Percentiles rank a stretch among this genome's conserved stretches.
These are phyloP conservation scores for Brachionus angularis DNA, from an alignment of 1,140 invertebrate genomes.

Conservation along the genomic window DNA sequence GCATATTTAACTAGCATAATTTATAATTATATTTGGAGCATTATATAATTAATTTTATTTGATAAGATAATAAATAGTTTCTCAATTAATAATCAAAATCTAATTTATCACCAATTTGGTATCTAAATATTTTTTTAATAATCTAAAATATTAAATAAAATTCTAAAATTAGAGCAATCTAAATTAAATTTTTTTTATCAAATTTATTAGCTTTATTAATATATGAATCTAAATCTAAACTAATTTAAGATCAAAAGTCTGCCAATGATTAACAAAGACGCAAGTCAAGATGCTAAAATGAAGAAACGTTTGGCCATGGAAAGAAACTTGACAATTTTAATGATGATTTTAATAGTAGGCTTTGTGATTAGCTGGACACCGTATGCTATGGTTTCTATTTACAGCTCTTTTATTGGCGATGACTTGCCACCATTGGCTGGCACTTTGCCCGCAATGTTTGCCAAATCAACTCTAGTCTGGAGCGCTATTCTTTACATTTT, in stretches of 20 bases:
- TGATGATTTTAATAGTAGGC: conserved; percentile 37
- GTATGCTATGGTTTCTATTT: conserved; percentile 41
- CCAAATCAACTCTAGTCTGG: conserved; percentile 42
- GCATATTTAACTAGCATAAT: too few relatives aligned
- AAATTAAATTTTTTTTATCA: too few relatives aligned
- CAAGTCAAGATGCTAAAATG: conserved; percentile 22
- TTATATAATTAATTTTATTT: too few relatives aligned
- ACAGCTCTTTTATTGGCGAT: conserved; percentile 29
- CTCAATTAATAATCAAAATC: too few relatives aligned
- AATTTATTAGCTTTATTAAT: too few relatives aligned
- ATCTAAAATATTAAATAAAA: too few relatives aligned
- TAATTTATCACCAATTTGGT: too few relatives aligned
- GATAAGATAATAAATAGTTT: too few relatives aligned
- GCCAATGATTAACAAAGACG: conserved; percentile 28
- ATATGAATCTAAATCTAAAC: too few relatives aligned
- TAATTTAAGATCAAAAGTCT: conserved; percentile 20
- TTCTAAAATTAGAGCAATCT: too few relatives aligned
- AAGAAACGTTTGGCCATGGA: conserved; percentile 22
- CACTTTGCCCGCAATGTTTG: conserved; percentile 40
- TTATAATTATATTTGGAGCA: too few relatives aligned
- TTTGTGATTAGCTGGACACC: conserved; percentile 42
- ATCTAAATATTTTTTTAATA: too few relatives aligned
- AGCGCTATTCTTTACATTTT: conserved; percentile 41
- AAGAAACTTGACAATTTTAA: conserved; percentile 21
- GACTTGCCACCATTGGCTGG: conserved; percentile 34